Evolutionary conservation across 1,140 invertebrate genomes (phyloP).

Genomic region (Brachionus sp.): DNA sequence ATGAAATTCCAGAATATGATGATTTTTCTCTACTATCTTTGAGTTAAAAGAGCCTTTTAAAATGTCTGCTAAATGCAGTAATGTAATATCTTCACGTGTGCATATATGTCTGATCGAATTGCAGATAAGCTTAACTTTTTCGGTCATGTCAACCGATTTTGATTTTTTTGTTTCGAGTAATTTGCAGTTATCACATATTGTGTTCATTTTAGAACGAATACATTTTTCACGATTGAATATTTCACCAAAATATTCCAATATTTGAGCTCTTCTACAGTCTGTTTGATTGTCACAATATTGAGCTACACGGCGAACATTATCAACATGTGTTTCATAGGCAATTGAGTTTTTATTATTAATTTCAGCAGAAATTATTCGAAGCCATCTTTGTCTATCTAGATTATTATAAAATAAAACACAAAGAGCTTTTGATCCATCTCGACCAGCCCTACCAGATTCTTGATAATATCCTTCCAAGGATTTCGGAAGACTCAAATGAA

Average conservation of each 20-base stretch:
- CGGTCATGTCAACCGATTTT: constrained; percentile 67
- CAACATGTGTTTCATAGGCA: constrained; percentile 73
- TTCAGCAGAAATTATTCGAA: background rate
- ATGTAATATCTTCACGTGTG: constrained; percentile 66
- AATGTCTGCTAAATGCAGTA: constrained; percentile 75
- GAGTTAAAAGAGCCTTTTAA: constrained; percentile 65
- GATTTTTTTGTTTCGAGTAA: background rate
- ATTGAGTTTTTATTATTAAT: constrained; percentile 56
- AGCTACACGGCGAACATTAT: constrained; percentile 82
- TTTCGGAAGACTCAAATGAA: constrained; percentile 87
- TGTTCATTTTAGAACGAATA: constrained; percentile 49
- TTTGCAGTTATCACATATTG: constrained; percentile 32
- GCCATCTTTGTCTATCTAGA: constrained; percentile 62
- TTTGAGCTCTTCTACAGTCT: constrained; percentile 78
- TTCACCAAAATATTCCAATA: constrained; percentile 91
- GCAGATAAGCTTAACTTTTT: constrained; percentile 70
- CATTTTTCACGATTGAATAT: constrained; percentile 67
- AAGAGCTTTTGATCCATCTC: constrained; percentile 74
- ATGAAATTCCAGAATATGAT: constrained; percentile 66
- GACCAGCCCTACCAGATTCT: constrained; percentile 88
- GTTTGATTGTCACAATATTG: constrained; percentile 83
- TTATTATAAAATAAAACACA: constrained; percentile 86
- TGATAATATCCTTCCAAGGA: constrained; percentile 97
- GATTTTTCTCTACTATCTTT: constrained; percentile 60
- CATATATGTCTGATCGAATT: constrained; percentile 68